Conservation (phyloP, 2,113 vertebrate species). For the Lasiurus cinereus region DNA sequence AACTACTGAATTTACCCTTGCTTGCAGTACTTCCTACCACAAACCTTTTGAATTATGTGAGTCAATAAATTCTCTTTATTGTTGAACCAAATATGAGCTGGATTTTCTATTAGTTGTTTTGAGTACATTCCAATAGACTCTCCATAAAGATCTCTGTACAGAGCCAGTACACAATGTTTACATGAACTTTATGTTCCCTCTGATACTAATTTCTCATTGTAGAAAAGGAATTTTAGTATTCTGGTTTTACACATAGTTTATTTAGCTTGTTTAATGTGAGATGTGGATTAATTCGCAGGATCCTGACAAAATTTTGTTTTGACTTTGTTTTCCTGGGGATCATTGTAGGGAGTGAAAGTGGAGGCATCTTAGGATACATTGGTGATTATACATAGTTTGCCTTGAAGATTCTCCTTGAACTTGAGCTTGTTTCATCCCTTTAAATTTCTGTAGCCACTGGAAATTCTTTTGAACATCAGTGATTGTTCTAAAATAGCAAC, state of each 20-base stretch:
- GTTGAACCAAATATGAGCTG: background rate
- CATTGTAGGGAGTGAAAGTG: background rate
- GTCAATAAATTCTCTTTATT: background rate
- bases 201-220: slow-evolving; percentile 41
- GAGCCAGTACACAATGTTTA: slow-evolving; percentile 4
- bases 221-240: background rate
- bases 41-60: background rate
- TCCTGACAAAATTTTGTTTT: background rate
- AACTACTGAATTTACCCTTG: background rate
- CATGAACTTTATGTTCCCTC: background rate
- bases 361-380: background rate
- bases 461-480: background rate
- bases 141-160: background rate
- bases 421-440: slow-evolving; percentile 11
- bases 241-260: background rate
- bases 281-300: background rate
- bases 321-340: background rate
- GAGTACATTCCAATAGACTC: background rate
- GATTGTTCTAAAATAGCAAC: background rate
- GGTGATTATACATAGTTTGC: background rate
- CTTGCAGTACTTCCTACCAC: background rate
- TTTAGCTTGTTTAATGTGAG: slow-evolving; percentile 25
- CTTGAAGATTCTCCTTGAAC: background rate
- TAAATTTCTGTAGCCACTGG: slow-evolving; percentile 2
- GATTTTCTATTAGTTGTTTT: slow-evolving; percentile 14